These are phyloP conservation scores for Cryptotermes secundus DNA, from an alignment of 1,140 invertebrate genomes.

Conservation along the genomic window DNA sequence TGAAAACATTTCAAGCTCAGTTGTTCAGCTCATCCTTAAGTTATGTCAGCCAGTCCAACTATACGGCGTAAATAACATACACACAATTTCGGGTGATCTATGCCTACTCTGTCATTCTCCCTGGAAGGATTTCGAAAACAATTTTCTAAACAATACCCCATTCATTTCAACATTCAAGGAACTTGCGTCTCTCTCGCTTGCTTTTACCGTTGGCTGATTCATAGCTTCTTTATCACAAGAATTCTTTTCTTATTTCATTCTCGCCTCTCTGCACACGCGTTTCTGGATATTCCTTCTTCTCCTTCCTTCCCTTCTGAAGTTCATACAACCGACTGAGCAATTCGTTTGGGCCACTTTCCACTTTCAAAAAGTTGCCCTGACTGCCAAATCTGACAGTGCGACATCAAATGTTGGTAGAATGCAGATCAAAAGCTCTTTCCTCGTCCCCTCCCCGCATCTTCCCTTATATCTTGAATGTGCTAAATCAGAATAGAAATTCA, in stretches of 20 bases:
- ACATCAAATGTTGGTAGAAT: slow-evolving; percentile 10
- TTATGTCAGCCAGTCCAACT: too few relatives aligned
- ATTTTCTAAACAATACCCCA: slow-evolving; percentile 18
- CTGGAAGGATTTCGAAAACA: background rate
- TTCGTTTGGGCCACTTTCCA: slow-evolving; percentile 1
- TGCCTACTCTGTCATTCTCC: background rate
- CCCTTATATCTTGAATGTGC: background rate
- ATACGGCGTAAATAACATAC: too few relatives aligned
- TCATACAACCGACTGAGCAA: background rate
- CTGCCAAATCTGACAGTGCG: slow-evolving; percentile 2
- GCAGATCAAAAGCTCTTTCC: background rate
- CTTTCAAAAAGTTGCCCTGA: slow-evolving; percentile 12
- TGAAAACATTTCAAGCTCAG: too few relatives aligned
- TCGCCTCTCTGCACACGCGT: slow-evolving; percentile 4
- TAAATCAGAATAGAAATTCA: slow-evolving; percentile 20
- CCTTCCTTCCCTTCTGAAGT: slow-evolving; percentile 3
- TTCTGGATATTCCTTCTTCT: background rate
- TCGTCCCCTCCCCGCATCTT: background rate
- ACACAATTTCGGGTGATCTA: too few relatives aligned
- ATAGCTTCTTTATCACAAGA: background rate
- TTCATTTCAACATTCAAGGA: background rate
- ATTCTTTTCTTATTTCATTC: slow-evolving; percentile 18
- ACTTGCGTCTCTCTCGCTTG: background rate
- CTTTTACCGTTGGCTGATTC: background rate
- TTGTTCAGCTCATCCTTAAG: too few relatives aligned